Evolutionary conservation across 2,113 vertebrate genomes (phyloP), one percentile per base, ranked within the genome.

Genomic region (Catharus bicknelli): DNA sequence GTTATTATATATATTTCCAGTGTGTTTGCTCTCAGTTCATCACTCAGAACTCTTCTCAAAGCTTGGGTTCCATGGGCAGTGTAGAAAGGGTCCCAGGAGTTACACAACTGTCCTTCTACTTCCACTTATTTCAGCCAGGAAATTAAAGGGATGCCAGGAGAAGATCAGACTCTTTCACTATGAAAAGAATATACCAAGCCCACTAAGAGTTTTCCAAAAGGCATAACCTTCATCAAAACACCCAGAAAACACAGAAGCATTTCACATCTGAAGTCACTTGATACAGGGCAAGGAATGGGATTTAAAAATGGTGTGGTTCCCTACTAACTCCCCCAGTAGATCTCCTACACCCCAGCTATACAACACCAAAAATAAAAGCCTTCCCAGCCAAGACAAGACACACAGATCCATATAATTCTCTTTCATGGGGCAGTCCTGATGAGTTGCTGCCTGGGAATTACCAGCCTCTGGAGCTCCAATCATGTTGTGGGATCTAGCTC

Each of bases 261-360:
- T 83, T 36, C 67, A 64, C 21, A 57, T 20, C 20, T 63, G 29
- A 74, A 81, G 26, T 32, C 26, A 74, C 26, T 51, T 10, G 8
- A 51, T 6, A 4, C 11, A 62, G 14, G 18, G 12, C 4, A 73
- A 72, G 9, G 20, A 55, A 76, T 2, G 6, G 23, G 11, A 23
- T 17, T 57, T n/a, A 42, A 45, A 76, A 32, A 13, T 0, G 0
- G 27, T 18, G 16, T 20, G 1, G 3, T 19, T 83, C 21, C 15
- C 40, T 32, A 8, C 12, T 53, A 16, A 63, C 3, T 83, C 9
- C 18, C 22, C 12, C 29, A 64, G 42, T 1, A 77, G 27, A 43
- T 2, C 2, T 40, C 23, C 27, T 51, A 42, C 8, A 36, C 45
- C 30, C 15, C 43, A 63, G 3, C 10, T 38, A 16, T 2, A n/a